Percentiles rank a stretch among this genome's conserved stretches.
Conservation (phyloP, 2,113 vertebrate species). For the Marmota monax region DNA sequence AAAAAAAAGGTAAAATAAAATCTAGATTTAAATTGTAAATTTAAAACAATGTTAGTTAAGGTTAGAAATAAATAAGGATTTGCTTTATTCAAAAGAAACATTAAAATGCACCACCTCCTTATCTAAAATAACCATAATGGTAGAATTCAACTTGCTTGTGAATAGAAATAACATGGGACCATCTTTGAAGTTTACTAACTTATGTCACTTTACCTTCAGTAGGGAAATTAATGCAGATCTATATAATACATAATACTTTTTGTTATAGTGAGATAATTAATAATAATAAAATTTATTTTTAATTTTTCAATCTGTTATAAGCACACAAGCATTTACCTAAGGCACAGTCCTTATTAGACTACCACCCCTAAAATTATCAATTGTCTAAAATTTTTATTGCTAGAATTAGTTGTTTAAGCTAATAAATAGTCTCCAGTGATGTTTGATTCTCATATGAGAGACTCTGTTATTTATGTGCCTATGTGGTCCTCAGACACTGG, state of each 20-base stretch:
- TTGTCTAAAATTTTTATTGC: background rate
- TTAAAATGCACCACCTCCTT: background rate
- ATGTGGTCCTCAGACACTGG: background rate
- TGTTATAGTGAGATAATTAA: background rate
- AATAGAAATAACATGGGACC: background rate
- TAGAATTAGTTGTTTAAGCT: background rate
- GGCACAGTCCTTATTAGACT: background rate
- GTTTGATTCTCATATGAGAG: background rate
- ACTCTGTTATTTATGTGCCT: background rate
- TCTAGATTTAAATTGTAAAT: background rate
- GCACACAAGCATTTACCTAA: background rate
- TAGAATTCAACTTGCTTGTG: background rate
- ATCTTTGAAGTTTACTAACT: background rate
- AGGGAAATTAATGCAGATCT: background rate
- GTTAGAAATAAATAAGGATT: background rate
- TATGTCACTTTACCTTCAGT: background rate
- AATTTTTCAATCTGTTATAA: background rate
- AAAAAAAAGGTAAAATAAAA: background rate
- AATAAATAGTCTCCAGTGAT: background rate
- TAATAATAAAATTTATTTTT: background rate
- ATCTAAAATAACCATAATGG: background rate
- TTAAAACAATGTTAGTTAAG: background rate
- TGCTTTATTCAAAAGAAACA: background rate
- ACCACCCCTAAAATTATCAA: background rate
- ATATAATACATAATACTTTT: background rate